phyloP scores from a whole-genome alignment of 2,888 invertebrate genomes.

The Leptinotarsa haldemani region DNA sequence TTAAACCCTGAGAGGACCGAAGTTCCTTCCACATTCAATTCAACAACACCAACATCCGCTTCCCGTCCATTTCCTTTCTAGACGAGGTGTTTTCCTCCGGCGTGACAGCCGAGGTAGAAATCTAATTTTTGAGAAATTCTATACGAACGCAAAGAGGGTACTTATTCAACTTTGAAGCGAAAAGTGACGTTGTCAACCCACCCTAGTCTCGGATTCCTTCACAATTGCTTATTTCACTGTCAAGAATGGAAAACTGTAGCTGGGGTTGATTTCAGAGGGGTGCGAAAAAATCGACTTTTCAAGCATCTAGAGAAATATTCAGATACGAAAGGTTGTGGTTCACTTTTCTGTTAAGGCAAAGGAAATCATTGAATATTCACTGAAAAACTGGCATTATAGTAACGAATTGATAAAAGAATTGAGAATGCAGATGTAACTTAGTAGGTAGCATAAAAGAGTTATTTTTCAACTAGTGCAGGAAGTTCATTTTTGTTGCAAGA shows the following conservation, averaged over 20 bases:
- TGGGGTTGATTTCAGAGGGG: not conserved
- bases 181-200: conserved; percentile 44
- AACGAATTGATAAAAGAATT: no score
- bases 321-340: not conserved
- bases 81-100: conserved; percentile 36
- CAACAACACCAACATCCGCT: conserved; percentile 33
- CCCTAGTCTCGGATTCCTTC: conserved; percentile 36
- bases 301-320: not conserved
- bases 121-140: conserved; percentile 48
- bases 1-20: not conserved
- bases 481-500: no score
- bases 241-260: not conserved
- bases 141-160: conserved; percentile 43
- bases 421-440: no score
- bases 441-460: no score
- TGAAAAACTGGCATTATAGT: no score
- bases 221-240: conserved; percentile 36
- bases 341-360: not conserved
- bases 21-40: conserved; percentile 27
- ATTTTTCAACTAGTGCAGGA: no score
- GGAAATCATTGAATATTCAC: no score
- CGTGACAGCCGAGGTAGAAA: conserved; percentile 36
- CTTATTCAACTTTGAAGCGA: conserved; percentile 45
- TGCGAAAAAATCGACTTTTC: conserved; percentile 24
- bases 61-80: conserved; percentile 35